A percentile compares a stretch with the other conserved stretches of the same genome.
phyloP scores from a whole-genome alignment of 2,888 invertebrate genomes.

The Leucoptera coffeella region DNA sequence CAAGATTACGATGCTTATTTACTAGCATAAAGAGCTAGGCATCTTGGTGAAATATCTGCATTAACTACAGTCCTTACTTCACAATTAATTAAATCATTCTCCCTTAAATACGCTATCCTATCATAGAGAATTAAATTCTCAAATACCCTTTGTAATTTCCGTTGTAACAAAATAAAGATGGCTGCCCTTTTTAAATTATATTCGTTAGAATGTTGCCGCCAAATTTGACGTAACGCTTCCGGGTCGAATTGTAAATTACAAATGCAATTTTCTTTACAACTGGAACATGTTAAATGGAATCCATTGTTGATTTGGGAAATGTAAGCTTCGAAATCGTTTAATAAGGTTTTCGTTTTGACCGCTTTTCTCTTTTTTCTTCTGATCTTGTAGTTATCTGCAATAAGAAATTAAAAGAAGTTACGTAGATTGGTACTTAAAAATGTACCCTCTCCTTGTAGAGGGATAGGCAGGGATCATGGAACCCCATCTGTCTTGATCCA shows the following conservation, averaged over 20 bases:
- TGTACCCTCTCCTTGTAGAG: too few species aligned
- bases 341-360: conserved; percentile 17
- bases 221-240: conserved; percentile 17
- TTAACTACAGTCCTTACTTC: conserved; percentile 53
- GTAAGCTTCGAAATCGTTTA: conserved; percentile 22
- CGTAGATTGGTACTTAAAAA: too few species aligned
- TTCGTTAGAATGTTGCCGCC: conserved; percentile 14
- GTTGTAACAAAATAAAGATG: conserved; percentile 26
- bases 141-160: conserved; percentile 22
- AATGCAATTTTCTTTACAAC: conserved; percentile 5
- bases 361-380: conserved; percentile 37
- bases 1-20: conserved; percentile 22
- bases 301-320: conserved; percentile 17
- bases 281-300: conserved; percentile 15
- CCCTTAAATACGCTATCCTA: conserved; percentile 24
- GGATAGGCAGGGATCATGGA: too few species aligned
- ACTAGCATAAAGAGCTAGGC: conserved; percentile 52
- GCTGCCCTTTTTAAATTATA: conserved; percentile 18
- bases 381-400: conserved; percentile 39
- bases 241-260: conserved; percentile 11
- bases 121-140: conserved; percentile 34
- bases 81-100: conserved; percentile 20
- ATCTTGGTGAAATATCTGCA: conserved; percentile 59
- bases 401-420: too few species aligned
- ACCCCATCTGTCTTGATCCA: too few species aligned